Evolutionary conservation across 2,113 vertebrate genomes (phyloP).

Genomic region (Misgurnus anguillicaudatus): DNA sequence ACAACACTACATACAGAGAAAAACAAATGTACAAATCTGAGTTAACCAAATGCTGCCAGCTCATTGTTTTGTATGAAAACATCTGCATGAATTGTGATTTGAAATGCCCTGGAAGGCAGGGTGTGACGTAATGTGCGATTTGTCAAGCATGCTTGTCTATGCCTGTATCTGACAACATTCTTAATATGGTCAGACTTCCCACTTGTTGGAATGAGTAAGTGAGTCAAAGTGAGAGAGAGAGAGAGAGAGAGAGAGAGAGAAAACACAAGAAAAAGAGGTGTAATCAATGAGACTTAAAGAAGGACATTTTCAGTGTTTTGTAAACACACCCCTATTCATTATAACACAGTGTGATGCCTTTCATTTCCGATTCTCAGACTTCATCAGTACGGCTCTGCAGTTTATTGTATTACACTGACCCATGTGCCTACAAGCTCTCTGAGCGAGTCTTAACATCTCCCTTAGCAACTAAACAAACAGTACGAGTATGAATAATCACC

Average conservation of each 20-base stretch:
- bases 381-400: background rate
- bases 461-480: background rate
- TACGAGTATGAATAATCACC: background rate
- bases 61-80: conserved; percentile 10
- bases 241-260: conserved; percentile 6
- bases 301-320: background rate
- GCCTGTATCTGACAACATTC: conserved; percentile 16
- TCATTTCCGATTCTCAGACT: background rate
- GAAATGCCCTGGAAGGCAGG: conserved; percentile 26
- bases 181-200: conserved; percentile 25
- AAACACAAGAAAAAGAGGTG: conserved; percentile 40
- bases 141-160: conserved; percentile 25
- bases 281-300: background rate
- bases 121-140: conserved; percentile 31
- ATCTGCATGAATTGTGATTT: background rate
- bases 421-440: background rate
- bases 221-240: background rate
- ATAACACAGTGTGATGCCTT: background rate
- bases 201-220: background rate
- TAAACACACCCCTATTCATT: background rate
- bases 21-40: background rate
- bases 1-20: background rate
- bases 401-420: conserved; percentile 17
- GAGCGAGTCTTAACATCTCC: background rate
- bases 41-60: background rate